These are phyloP conservation scores for Heterotilapia buettikoferi DNA, from an alignment of 2,113 vertebrate species.

Conservation along the genomic window DNA sequence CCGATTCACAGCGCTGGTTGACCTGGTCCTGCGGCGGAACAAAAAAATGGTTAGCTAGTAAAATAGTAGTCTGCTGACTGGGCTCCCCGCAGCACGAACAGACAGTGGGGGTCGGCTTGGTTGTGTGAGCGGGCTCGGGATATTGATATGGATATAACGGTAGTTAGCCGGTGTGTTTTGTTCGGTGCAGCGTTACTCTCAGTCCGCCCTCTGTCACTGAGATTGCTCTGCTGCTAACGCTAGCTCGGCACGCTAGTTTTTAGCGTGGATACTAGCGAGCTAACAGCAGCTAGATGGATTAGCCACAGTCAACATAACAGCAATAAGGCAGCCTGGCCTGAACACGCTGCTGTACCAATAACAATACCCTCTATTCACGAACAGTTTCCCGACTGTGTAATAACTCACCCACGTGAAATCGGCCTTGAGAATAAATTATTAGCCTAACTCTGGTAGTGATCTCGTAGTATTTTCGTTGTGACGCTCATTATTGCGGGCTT, in stretches of 20 bases:
- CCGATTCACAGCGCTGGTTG: conserved; percentile 34
- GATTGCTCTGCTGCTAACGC: conserved; percentile 39
- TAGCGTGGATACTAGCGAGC: conserved; percentile 18
- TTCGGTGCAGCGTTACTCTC: conserved; percentile 17
- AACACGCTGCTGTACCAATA: background rate
- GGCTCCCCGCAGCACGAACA: background rate
- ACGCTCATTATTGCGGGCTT: background rate
- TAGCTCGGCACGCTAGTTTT: conserved; percentile 23
- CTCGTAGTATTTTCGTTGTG: background rate
- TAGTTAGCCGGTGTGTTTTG: conserved; percentile 31
- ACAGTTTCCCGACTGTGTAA: background rate
- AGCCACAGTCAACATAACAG: conserved; percentile 26
- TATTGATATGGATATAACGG: background rate
- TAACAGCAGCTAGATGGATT: conserved; percentile 39
- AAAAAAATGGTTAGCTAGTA: conserved; percentile 4
- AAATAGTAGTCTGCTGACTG: background rate
- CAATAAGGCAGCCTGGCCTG: conserved; percentile 10
- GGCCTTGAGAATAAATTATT: background rate
- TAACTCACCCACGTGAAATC: background rate
- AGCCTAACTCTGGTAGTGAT: background rate
- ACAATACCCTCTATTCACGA: background rate
- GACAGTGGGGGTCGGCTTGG: background rate
- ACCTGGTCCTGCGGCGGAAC: conserved; percentile 25
- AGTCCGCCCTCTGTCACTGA: conserved; percentile 56
- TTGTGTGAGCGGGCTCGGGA: rapidly evolving